phyloP scores from a whole-genome alignment of 2,797 vertebrate species.

The Euthynnus affinis region DNA sequence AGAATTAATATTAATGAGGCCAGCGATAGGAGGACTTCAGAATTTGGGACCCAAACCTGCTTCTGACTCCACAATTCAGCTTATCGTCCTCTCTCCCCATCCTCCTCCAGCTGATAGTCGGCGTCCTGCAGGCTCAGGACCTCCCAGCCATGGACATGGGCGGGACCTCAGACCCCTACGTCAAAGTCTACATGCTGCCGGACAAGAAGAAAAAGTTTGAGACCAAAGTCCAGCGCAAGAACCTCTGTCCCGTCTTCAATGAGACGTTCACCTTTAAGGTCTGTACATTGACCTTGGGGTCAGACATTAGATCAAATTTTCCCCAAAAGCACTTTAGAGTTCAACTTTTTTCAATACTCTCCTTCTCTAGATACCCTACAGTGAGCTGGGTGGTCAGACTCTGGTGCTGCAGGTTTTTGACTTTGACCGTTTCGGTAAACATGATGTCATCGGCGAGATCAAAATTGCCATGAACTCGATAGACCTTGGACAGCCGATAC shows the following conservation, averaged over 20 bases:
- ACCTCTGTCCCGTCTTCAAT: constrained; percentile 91
- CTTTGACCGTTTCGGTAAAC: constrained; percentile 94
- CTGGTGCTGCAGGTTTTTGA: constrained; percentile 92
- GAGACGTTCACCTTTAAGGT: constrained; percentile 94
- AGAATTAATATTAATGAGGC: not conserved
- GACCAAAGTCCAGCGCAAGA: constrained; percentile 93
- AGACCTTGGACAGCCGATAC: constrained; percentile 87
- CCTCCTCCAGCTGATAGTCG: constrained; percentile 88
- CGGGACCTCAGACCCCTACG: constrained; percentile 93
- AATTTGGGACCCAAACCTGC: not conserved
- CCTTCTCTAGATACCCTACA: constrained; percentile 87
- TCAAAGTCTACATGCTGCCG: constrained; percentile 92
- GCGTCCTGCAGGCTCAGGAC: constrained; percentile 91
- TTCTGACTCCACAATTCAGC: not conserved
- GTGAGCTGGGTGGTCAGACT: constrained; percentile 91
- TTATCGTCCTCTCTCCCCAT: not conserved
- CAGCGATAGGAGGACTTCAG: not conserved
- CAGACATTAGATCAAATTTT: not conserved
- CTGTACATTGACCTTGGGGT: not conserved
- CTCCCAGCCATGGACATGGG: constrained; percentile 92
- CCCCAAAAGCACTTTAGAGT: not conserved
- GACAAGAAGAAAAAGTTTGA: constrained; percentile 94
- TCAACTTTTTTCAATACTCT: not conserved
- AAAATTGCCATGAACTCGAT: constrained; percentile 90
- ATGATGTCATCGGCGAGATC: constrained; percentile 92